Evolutionary conservation across 2,797 vertebrate species (phyloP).

Genomic region (Philypnodon macrostomus): DNA sequence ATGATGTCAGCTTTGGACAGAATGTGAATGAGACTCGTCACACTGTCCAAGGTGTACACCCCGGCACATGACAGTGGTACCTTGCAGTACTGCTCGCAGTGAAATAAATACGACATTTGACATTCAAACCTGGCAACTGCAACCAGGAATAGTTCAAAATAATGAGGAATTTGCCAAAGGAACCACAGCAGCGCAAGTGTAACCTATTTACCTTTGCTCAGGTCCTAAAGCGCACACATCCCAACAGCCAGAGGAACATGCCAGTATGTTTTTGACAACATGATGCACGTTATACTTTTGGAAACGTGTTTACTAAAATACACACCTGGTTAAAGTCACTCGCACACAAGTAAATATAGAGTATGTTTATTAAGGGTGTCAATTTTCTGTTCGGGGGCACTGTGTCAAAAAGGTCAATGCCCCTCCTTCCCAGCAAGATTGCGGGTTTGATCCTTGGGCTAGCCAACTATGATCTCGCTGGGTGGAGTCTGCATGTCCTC

Average conservation of each 20-base stretch:
- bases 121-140: slow-evolving; percentile 72
- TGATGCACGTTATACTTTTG: slow-evolving; percentile 6
- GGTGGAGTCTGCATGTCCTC: too few relatives aligned
- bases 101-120: slow-evolving; percentile 75
- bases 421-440: too few relatives aligned
- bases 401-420: too few relatives aligned
- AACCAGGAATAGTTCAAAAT: slow-evolving; percentile 76
- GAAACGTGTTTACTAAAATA: slow-evolving; percentile 3
- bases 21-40: slow-evolving; percentile 81
- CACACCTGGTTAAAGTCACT: not conserved
- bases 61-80: slow-evolving; percentile 56
- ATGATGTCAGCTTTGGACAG: slow-evolving; percentile 77
- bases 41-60: slow-evolving; percentile 70
- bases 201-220: slow-evolving; percentile 71
- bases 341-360: not conserved
- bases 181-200: slow-evolving; percentile 52
- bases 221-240: slow-evolving; percentile 63
- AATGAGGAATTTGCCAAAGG: slow-evolving; percentile 72
- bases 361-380: not conserved
- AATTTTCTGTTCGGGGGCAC: too few relatives aligned
- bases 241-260: slow-evolving; percentile 43
- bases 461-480: too few relatives aligned
- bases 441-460: too few relatives aligned
- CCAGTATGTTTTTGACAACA: slow-evolving; percentile 52
- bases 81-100: too few relatives aligned